Conservation (phyloP, 2,888 invertebrate genomes). For the Craniophora ligustri region DNA sequence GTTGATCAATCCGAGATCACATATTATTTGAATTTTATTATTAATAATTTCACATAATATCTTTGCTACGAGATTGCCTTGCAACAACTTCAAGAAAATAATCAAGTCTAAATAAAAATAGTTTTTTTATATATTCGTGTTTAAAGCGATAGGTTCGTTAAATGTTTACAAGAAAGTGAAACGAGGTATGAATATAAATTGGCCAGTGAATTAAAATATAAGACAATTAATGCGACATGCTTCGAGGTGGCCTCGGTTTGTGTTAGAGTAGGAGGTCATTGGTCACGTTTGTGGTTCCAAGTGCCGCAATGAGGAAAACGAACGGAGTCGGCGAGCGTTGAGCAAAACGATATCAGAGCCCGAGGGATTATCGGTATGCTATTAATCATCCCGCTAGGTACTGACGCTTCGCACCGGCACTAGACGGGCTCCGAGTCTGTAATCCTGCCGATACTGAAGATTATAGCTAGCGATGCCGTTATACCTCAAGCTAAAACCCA, state of each 20-base stretch:
- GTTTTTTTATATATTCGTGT: too few species aligned
- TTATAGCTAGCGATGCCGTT: slow-evolving; percentile 50
- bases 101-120: too few species aligned
- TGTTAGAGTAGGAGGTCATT: slow-evolving; percentile 10
- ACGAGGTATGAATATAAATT: slow-evolving; percentile 53
- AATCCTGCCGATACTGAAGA: slow-evolving; percentile 63
- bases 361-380: slow-evolving; percentile 71
- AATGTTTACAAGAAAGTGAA: slow-evolving; percentile 56
- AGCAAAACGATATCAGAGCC: slow-evolving; percentile 65
- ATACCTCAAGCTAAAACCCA: slow-evolving; percentile 41
- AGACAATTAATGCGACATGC: slow-evolving; percentile 33
- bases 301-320: slow-evolving; percentile 36
- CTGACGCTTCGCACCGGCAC: slow-evolving; percentile 64
- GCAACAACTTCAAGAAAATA: too few species aligned
- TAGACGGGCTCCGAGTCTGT: slow-evolving; percentile 61
- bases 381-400: slow-evolving; percentile 77
- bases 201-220: slow-evolving; percentile 48
- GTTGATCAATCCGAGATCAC: too few species aligned
- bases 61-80: too few species aligned
- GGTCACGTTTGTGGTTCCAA: slow-evolving; percentile 27
- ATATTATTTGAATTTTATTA: too few species aligned
- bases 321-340: slow-evolving; percentile 29
- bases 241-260: slow-evolving; percentile 29
- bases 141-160: slow-evolving; percentile 34
- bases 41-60: too few species aligned